Conservation (phyloP, 2,888 invertebrate species). For the Papilio gigon region DNA sequence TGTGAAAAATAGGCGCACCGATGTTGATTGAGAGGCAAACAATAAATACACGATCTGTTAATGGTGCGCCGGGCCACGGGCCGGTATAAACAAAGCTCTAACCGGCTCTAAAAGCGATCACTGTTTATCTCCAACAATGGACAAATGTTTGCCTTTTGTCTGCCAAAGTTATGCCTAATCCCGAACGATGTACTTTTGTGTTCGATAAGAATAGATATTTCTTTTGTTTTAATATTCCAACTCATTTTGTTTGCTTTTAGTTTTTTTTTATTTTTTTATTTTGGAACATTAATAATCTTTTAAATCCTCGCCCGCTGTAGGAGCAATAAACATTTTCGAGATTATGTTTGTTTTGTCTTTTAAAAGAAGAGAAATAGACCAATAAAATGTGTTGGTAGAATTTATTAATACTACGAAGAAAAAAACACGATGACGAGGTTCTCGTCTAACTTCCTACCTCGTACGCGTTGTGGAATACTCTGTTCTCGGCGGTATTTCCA, state of each 20-base stretch:
- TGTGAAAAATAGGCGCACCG: slow-evolving; percentile 45
- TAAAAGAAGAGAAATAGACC: neutral
- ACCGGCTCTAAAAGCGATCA: slow-evolving; percentile 40
- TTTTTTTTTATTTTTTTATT: slow-evolving; percentile 4
- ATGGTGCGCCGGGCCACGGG: slow-evolving; percentile 33
- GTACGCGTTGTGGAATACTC: too few species aligned
- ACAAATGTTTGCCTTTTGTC: slow-evolving; percentile 42
- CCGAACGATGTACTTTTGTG: slow-evolving; percentile 32
- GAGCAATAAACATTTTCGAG: neutral
- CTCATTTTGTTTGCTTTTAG: slow-evolving; percentile 7
- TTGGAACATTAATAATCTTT: slow-evolving; percentile 9
- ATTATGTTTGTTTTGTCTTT: neutral
- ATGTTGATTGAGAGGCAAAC: slow-evolving; percentile 63
- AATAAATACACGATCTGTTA: slow-evolving; percentile 45
- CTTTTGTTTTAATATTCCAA: slow-evolving; percentile 39
- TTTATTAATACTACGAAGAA: neutral
- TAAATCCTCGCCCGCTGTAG: slow-evolving; percentile 4
- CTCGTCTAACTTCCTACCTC: too few species aligned
- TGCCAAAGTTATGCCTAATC: slow-evolving; percentile 42
- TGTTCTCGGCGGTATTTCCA: too few species aligned
- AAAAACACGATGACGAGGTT: too few species aligned
- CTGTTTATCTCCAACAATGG: slow-evolving; percentile 44
- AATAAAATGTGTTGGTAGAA: slow-evolving; percentile 1
- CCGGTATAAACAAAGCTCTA: slow-evolving; percentile 38
- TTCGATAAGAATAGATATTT: slow-evolving; percentile 21